Base-by-base conservation (phyloP, 2,113 vertebrate genomes). In the Apteryx owenii region DNA sequence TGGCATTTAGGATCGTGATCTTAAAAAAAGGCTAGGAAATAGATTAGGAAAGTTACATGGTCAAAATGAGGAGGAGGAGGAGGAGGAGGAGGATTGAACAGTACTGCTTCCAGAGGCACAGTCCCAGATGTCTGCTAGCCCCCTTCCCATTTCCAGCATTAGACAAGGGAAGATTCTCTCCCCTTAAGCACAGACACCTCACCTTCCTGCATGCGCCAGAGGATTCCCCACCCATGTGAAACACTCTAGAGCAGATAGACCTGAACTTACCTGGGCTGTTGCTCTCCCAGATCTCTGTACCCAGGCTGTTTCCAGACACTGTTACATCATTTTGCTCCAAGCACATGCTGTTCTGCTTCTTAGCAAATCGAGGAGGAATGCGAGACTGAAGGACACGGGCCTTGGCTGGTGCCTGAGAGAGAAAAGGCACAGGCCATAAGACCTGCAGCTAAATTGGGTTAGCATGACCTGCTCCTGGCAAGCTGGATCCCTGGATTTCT, bases 261-360 rank as follows among this genome's bases (percentile, higher is more conserved):
- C 8, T 62, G 23, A n/a, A 19, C 96, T 86, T 40, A 99, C 99
- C 99, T 94, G 99, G 98, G 94, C 99, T 99, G 97, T 98, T 99
- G 62, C 98, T 99, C 97, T 99, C 99, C 99, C 99, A 99, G 96
- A 99, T 99, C 97, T 99, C 99, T 2, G 99, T 99, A 92, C 99
- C 99, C 85, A 99, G 97, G 97, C 98, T 99, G 96, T 97, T 99
- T 51, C 99, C 98, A 10, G 99, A 98, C 44, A 99, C 98, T 0
- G 98, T 84, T 28, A 99, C 98, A 7, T 99, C 99, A 0, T 98
- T 96, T 48, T 99, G 99, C 71, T 99, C 99, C 53, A 99, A 97
- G 86, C 98, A 98, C 89, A 99, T 96, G 94, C 92, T 97, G 87
- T 98, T 99, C 93, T 99, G 99, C 93, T 99, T 99, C 97, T 99